phyloP scores from a whole-genome alignment of 2,113 vertebrate genomes.

The Grallaria varia region DNA sequence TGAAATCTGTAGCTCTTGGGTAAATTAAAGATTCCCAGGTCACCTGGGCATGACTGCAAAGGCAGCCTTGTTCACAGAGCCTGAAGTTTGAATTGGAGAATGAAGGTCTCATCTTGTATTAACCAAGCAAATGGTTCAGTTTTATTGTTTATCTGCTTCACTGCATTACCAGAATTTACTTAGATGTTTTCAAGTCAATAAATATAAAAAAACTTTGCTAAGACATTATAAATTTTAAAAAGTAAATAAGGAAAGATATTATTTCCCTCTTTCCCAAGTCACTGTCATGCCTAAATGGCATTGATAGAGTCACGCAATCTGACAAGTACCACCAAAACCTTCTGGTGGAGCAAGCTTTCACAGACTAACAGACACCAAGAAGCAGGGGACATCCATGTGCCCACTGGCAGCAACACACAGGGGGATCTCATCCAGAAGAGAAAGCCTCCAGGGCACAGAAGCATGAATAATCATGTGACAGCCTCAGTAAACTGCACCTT shows the following conservation, averaged over 20 bases:
- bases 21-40: neutral
- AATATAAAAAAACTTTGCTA: neutral
- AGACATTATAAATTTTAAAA: neutral
- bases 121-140: neutral
- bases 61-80: neutral
- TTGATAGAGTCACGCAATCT: accelerated
- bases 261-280: neutral
- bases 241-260: neutral
- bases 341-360: neutral
- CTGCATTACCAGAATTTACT: neutral
- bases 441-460: neutral
- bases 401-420: neutral
- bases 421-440: neutral
- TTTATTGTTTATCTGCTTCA: neutral
- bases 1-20: neutral
- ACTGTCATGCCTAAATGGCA: neutral
- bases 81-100: neutral
- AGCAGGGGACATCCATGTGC: neutral
- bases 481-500: neutral
- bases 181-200: neutral
- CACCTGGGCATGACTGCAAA: neutral
- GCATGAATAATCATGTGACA: neutral
- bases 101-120: neutral
- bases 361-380: neutral
- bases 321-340: neutral